phyloP scores from a whole-genome alignment of 2,888 invertebrate genomes.

The Hypena proboscidalis region DNA sequence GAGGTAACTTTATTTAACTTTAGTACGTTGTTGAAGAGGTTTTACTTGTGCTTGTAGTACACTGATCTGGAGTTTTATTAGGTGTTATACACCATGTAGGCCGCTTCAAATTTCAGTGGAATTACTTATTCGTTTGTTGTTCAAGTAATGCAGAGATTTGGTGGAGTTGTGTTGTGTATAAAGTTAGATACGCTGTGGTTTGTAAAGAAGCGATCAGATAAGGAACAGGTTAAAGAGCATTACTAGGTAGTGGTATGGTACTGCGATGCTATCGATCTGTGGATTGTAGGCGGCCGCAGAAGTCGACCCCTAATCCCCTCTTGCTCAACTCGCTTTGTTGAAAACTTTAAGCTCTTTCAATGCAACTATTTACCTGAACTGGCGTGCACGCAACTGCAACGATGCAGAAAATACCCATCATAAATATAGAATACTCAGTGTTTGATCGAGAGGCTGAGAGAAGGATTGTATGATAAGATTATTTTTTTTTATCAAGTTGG shows the following conservation, averaged over 20 bases:
- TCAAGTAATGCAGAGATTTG: conserved; percentile 17
- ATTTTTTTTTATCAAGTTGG: too few species aligned
- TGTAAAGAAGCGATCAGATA: conserved; percentile 46
- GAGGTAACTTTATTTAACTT: conserved; percentile 21
- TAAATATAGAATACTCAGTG: too few species aligned
- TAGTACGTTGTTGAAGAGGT: too few species aligned
- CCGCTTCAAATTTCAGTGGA: too few species aligned
- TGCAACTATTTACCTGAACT: too few species aligned
- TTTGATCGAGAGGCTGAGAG: too few species aligned
- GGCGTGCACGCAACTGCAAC: too few species aligned
- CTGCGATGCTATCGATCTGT: conserved; percentile 46
- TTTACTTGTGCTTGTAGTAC: background rate
- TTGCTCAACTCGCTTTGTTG: conserved; percentile 11
- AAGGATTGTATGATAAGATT: too few species aligned
- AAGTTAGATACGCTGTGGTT: conserved; percentile 20
- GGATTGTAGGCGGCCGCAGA: conserved; percentile 20
- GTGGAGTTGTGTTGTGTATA: conserved; percentile 1
- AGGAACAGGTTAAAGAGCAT: conserved; percentile 41
- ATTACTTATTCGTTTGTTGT: too few species aligned
- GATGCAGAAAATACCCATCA: too few species aligned
- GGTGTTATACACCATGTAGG: background rate
- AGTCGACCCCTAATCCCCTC: conserved; percentile 18
- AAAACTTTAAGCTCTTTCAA: background rate
- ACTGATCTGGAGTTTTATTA: background rate
- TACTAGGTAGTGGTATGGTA: conserved; percentile 40